These are phyloP conservation scores for Semibalanus balanoides DNA, from an alignment of 1,140 invertebrate species.

Conservation along the genomic window DNA sequence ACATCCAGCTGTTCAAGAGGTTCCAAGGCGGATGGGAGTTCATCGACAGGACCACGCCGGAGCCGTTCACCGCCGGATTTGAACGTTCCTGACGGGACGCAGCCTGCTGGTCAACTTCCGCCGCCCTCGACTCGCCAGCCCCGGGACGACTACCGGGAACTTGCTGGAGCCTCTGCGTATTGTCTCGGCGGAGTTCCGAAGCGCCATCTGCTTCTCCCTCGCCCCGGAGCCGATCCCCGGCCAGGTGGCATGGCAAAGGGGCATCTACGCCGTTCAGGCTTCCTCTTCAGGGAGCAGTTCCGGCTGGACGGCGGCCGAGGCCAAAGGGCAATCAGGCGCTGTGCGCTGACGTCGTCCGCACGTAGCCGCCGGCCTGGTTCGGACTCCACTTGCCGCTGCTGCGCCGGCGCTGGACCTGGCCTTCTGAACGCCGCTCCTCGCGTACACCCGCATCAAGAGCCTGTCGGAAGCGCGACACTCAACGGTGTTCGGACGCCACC, in stretches of 20 bases:
- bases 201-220: neutral
- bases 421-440: too few relatives aligned
- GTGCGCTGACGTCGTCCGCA: neutral
- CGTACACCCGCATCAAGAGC: too few relatives aligned
- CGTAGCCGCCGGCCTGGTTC: too few relatives aligned
- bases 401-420: too few relatives aligned
- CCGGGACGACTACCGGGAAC: conserved; percentile 11
- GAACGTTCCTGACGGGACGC: too few relatives aligned
- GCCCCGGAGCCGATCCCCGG: conserved; percentile 12
- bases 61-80: conserved; percentile 3
- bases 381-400: too few relatives aligned
- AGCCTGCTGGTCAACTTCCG: too few relatives aligned
- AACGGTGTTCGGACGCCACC: too few relatives aligned
- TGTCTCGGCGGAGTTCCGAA: conserved; percentile 10
- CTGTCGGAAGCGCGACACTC: too few relatives aligned
- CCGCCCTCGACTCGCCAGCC: neutral
- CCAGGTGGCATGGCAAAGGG: conserved; percentile 15
- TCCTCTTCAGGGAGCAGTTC: conserved; percentile 10
- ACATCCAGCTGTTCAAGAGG: conserved; percentile 13
- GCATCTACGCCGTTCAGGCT: conserved; percentile 11
- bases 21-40: conserved; percentile 12
- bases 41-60: conserved; percentile 10
- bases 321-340: conserved; percentile 3
- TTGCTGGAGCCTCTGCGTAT: conserved; percentile 10
- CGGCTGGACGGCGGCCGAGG: neutral